A percentile compares a stretch with the other conserved stretches of the same genome.
These are phyloP conservation scores for Epirrita christyi DNA, from an alignment of 2,888 invertebrate species.

Conservation along the genomic window DNA sequence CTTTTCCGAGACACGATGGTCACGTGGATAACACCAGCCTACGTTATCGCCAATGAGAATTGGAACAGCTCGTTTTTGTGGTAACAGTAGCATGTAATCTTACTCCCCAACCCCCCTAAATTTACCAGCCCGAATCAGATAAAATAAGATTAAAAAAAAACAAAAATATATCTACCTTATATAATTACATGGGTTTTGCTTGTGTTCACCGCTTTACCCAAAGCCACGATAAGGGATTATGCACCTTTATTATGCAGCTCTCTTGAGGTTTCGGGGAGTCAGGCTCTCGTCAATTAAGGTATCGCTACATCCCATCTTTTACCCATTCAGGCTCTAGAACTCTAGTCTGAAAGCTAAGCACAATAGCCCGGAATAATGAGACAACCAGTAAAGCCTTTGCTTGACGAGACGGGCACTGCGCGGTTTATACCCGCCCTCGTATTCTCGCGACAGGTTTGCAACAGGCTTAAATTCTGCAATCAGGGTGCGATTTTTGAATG, in stretches of 20 bases:
- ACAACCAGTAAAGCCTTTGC: conserved; percentile 48
- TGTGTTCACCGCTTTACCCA: conserved; percentile 60
- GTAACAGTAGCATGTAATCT: no score
- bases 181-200: not conserved
- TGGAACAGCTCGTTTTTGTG: no score
- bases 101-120: no score
- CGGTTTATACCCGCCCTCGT: not conserved
- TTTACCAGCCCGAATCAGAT: not conserved
- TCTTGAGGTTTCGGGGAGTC: conserved; percentile 81
- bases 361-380: conserved; percentile 79
- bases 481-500: no score
- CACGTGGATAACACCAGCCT: no score
- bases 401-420: conserved; percentile 26
- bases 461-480: no score
- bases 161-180: no score
- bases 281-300: conserved; percentile 82
- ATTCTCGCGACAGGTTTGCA: no score
- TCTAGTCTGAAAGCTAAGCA: conserved; percentile 65
- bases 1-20: no score
- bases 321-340: conserved; percentile 61
- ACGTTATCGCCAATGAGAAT: no score
- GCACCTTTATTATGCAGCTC: conserved; percentile 80
- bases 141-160: not conserved
- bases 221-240: conserved; percentile 77
- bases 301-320: conserved; percentile 76